Evolutionary conservation across 1,140 invertebrate species (phyloP), one percentile per base, ranked within the genome.

Genomic region (Euura saliciscinereae): DNA sequence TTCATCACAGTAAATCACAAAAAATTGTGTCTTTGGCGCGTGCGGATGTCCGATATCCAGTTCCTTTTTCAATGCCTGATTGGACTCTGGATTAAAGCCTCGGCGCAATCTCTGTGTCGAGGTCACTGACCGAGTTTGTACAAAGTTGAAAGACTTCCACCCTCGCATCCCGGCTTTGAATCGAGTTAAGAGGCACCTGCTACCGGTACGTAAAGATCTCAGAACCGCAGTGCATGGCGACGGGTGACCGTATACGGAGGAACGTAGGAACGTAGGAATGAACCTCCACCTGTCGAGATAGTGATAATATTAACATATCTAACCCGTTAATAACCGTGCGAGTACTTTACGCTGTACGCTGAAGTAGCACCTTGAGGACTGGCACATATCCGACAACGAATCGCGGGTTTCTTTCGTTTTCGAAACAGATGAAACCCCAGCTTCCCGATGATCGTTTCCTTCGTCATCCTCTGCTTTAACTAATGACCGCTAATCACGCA

Each of bases 271-370:
- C 13, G 66, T 28, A 8, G 51, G 51, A n/a, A n/a, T 59, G 51
- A 59, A 59, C 66, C 43, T 42, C 66, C 66, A 67, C 66, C 66
- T 67, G 66, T 42, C 43, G 28, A 67, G 66, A 67, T 67, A 67
- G 4, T 28, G 43, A 42, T 67, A 44, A 42, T 42, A 67, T 67
- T 67, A 67, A 67, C 66, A 67, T 67, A 67, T 11, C 66, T 67
- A 67, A 67, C 66, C 66, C 66, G 28, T 67, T 67, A 67, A 67
- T 67, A 67, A 67, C 43, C 13, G 42, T 67, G 1, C 10, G 51
- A 8, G 2, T 28, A 28, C 28, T 28, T 28, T 28, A 28, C 28
- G 28, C 28, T 1, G 8, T 64, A 10, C 8, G 13, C 13, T 13
- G 13, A 10, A 13, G 59, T 13, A 64, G 59, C 13, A 13, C 59